Evolutionary conservation across 1,140 invertebrate species (phyloP).

Genomic region (Charaxes varanes): DNA sequence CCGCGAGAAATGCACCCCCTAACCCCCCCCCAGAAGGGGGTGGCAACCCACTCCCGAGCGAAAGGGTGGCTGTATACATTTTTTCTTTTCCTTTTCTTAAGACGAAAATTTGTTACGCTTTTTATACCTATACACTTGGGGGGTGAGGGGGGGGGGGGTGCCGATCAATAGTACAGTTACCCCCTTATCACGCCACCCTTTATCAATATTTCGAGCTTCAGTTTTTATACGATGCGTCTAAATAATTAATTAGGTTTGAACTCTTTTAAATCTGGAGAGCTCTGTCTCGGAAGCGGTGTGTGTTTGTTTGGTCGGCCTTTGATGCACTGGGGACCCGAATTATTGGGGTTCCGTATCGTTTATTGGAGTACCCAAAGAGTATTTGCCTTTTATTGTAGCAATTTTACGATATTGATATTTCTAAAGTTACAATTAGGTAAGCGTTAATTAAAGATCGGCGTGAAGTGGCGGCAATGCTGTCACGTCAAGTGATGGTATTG

Average conservation of each 20-base stretch:
- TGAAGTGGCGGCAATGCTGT: too few relatives aligned
- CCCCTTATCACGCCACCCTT: slow-evolving; percentile 54
- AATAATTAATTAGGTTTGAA: slow-evolving; percentile 47
- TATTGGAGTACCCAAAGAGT: too few relatives aligned
- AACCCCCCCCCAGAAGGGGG: slow-evolving; percentile 22
- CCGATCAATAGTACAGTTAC: slow-evolving; percentile 53
- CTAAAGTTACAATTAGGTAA: too few relatives aligned
- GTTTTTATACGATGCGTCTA: slow-evolving; percentile 55
- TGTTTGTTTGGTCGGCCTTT: too few relatives aligned
- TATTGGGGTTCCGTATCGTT: too few relatives aligned
- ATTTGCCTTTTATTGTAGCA: too few relatives aligned
- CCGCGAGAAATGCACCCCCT: slow-evolving; percentile 56
- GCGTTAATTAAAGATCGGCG: too few relatives aligned
- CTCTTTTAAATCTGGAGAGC: slow-evolving; percentile 1
- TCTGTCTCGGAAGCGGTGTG: neutral
- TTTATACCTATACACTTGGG: slow-evolving; percentile 67
- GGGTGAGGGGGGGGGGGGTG: slow-evolving; percentile 41
- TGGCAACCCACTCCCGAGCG: slow-evolving; percentile 25
- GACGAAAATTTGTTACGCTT: slow-evolving; percentile 74
- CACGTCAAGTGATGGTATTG: too few relatives aligned
- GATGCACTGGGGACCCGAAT: too few relatives aligned
- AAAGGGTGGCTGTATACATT: slow-evolving; percentile 68
- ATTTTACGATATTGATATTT: too few relatives aligned
- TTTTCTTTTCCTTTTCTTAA: slow-evolving; percentile 74
- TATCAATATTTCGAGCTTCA: slow-evolving; percentile 71